Base-by-base conservation (phyloP, 2,888 invertebrate species). In the Polydrusus tereticollis region DNA sequence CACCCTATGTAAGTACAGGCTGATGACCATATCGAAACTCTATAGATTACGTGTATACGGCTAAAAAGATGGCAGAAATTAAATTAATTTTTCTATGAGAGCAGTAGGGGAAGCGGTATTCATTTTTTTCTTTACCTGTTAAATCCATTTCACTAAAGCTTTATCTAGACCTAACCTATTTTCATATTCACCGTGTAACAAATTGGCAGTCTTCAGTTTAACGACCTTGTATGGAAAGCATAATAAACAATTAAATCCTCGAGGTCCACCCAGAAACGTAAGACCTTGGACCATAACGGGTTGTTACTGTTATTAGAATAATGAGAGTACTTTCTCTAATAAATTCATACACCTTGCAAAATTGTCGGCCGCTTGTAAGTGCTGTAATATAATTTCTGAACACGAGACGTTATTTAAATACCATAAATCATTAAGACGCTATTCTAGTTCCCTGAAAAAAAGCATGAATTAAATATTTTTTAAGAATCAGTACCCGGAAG, bases 341-440 rank as follows among this genome's bases (percentile, higher is more conserved):
- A 50, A 50, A 26, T 50, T 50, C 50, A 50, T 50, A 26, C 26
- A 50, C 50, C 50, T 50, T 50, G 50, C 50, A 50, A 50, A 50
- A 50, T 26, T 14, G 14, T 12, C 47, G 12, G 21, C 47, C 10
- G 21, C 20, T 38, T 14, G n/a, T n/a, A n/a, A n/a, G n/a, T n/a
- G 14, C 14, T 60, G 20, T 38, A 43, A 41, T 60, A 14, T 60
- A 14, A 36, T 33, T 58, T 58, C 33, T 23, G n/a, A n/a, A n/a
- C n/a, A n/a, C n/a, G n/a, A n/a, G 14, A 21, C n/a, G 60, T 29
- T 20, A 41, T 52, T 52, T 65, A 55, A 26, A 50, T 63, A 50
- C 2, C 26, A 16, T 29, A 14, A 29, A 36, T 55, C 55, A 65
- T 55, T 38, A 26, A 58, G n/a, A n/a, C n/a, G n/a, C n/a, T n/a